A percentile compares a stretch with the other conserved stretches of the same genome.
phyloP scores from a whole-genome alignment of 2,797 vertebrate species.

The Sebastes steindachneri region DNA sequence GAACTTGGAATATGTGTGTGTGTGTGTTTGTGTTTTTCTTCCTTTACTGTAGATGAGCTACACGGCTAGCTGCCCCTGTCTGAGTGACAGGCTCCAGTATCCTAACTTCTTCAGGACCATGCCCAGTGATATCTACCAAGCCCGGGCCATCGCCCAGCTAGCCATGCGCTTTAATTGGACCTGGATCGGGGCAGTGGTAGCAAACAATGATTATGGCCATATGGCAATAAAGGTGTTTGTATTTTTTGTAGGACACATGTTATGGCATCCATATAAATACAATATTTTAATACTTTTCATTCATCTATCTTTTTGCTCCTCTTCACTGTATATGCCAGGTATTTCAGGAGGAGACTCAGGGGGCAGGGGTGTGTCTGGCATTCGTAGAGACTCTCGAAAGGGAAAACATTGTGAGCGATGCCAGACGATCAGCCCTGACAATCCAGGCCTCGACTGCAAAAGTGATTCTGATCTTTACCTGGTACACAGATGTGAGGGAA shows the following conservation, averaged over 20 bases:
- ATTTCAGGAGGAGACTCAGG: constrained; percentile 74
- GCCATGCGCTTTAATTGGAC: constrained; percentile 80
- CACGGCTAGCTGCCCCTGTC: constrained; percentile 72
- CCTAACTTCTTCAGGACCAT: constrained; percentile 80
- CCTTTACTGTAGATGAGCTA: constrained; percentile 78
- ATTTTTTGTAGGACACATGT: not conserved
- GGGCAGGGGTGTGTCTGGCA: constrained; percentile 74
- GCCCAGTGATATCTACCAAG: constrained; percentile 82
- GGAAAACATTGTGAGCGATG: constrained; percentile 68
- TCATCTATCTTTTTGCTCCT: not conserved
- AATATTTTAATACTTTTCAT: not conserved
- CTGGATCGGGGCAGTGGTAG: constrained; percentile 79
- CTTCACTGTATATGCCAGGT: constrained; percentile 31
- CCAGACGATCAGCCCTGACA: constrained; percentile 64
- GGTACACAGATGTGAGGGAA: constrained; percentile 75
- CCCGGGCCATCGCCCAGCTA: constrained; percentile 75
- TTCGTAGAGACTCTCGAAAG: constrained; percentile 76
- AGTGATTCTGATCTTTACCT: constrained; percentile 80
- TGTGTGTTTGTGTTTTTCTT: not conserved
- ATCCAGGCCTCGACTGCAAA: constrained; percentile 76
- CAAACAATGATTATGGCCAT: constrained; percentile 79
- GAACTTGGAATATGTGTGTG: not conserved
- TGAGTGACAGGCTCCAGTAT: constrained; percentile 64
- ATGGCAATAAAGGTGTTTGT: constrained; percentile 69
- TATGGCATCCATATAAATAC: not conserved